A percentile compares a stretch with the other conserved stretches of the same genome.
Evolutionary conservation across 2,113 vertebrate species (phyloP).

Genomic region (Ariopsis seemanni): DNA sequence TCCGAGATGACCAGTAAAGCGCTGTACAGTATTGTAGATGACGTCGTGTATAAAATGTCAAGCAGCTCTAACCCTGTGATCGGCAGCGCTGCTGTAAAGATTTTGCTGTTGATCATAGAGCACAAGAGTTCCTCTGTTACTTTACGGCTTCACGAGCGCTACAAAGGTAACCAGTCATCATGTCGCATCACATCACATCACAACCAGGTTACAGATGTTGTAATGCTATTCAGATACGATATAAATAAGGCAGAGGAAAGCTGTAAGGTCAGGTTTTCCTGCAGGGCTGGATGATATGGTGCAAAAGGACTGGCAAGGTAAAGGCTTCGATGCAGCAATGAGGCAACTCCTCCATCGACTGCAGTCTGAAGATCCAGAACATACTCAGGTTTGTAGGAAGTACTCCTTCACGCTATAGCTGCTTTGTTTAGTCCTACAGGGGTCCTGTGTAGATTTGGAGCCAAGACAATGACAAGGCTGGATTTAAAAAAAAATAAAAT

Average conservation of each 20-base stretch:
- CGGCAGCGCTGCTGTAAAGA: slow-evolving; percentile 77
- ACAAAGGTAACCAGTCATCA: slow-evolving; percentile 78
- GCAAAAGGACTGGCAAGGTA: slow-evolving; percentile 83
- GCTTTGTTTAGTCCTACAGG: neutral
- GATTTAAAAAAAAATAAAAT: no score
- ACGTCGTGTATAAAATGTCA: slow-evolving; percentile 85
- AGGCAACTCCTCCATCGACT: slow-evolving; percentile 76
- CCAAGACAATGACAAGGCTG: neutral
- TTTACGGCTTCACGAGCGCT: slow-evolving; percentile 69
- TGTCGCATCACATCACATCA: neutral
- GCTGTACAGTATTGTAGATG: slow-evolving; percentile 81
- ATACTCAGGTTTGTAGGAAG: slow-evolving; percentile 17
- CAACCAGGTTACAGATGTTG: neutral
- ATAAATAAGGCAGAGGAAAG: neutral
- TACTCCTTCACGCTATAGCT: neutral
- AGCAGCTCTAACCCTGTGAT: slow-evolving; percentile 77
- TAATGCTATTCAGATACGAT: neutral
- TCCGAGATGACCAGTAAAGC: slow-evolving; percentile 69
- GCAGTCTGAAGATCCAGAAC: slow-evolving; percentile 37
- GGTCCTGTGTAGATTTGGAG: neutral
- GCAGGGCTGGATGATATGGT: slow-evolving; percentile 82
- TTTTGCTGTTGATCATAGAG: slow-evolving; percentile 77
- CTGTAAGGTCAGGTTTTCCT: neutral
- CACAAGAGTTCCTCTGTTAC: slow-evolving; percentile 65
- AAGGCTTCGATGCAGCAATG: slow-evolving; percentile 83